Evolutionary conservation across 2,113 vertebrate species (phyloP).

Genomic region (Vulpes ferrilata): DNA sequence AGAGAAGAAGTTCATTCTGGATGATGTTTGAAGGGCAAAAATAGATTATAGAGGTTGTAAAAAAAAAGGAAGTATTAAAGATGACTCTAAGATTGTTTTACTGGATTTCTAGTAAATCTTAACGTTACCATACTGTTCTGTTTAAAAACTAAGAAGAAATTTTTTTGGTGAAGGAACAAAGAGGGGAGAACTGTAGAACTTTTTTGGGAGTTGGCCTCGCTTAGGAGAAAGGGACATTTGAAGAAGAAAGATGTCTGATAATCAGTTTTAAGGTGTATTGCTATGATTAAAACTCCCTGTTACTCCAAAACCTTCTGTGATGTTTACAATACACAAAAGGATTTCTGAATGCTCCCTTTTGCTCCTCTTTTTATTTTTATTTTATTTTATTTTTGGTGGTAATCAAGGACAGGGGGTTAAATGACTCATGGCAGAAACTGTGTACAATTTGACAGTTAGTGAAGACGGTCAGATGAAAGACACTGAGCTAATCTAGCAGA

Average conservation of each 20-base stretch:
- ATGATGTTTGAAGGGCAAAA: not conserved
- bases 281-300: not conserved
- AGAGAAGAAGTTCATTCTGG: not conserved
- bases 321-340: not conserved
- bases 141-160: not conserved
- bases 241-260: not conserved
- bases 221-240: not conserved
- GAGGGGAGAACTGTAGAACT: not conserved
- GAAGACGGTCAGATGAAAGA: not conserved
- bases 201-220: not conserved
- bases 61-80: not conserved
- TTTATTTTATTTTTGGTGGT: not conserved
- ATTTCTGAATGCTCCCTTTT: not conserved
- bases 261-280: not conserved
- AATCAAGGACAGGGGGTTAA: not conserved
- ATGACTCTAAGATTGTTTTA: not conserved
- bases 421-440: not conserved
- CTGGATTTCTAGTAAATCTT: constrained; percentile 34
- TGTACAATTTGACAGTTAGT: not conserved
- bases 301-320: not conserved
- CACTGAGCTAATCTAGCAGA: not conserved
- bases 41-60: not conserved
- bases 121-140: not conserved
- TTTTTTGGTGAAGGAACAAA: not conserved
- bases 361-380: not conserved